These are phyloP conservation scores for Pseudococcus jackbeardsleyi DNA, from an alignment of 2,888 invertebrate species.

Conservation along the genomic window DNA sequence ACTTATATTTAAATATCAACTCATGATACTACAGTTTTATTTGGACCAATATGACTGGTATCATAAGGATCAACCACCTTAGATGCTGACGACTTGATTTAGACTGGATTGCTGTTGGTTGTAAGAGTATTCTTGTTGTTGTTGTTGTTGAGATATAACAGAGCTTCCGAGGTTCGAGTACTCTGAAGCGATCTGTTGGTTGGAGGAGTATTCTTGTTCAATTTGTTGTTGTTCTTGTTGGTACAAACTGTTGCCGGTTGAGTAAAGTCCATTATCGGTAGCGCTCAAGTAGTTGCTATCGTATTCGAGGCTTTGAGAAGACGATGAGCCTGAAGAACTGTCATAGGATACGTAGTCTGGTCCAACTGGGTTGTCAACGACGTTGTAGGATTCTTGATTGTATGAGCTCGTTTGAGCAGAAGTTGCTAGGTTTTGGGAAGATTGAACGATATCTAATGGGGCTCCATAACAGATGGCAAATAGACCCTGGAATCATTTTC, in stretches of 20 bases:
- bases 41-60: not conserved
- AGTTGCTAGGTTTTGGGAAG: not conserved
- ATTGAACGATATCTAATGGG: not conserved
- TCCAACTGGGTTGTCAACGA: not conserved
- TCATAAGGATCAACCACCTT: not conserved
- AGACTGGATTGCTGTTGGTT: not conserved
- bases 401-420: not conserved
- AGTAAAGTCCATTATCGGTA: not conserved
- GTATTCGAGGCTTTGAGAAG: not conserved
- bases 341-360: not conserved
- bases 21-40: not conserved
- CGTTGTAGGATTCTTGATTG: not conserved
- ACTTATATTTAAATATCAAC: slow-evolving; percentile 10
- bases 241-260: not conserved
- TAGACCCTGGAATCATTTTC: not conserved
- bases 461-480: not conserved
- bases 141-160: not conserved
- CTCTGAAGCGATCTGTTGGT: not conserved
- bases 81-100: not conserved
- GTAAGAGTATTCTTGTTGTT: not conserved
- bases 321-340: not conserved
- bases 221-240: not conserved
- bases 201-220: not conserved
- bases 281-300: not conserved
- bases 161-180: not conserved